Evolutionary conservation across 1,140 invertebrate species (phyloP).

Genomic region (Anagrus nilaparvatae): DNA sequence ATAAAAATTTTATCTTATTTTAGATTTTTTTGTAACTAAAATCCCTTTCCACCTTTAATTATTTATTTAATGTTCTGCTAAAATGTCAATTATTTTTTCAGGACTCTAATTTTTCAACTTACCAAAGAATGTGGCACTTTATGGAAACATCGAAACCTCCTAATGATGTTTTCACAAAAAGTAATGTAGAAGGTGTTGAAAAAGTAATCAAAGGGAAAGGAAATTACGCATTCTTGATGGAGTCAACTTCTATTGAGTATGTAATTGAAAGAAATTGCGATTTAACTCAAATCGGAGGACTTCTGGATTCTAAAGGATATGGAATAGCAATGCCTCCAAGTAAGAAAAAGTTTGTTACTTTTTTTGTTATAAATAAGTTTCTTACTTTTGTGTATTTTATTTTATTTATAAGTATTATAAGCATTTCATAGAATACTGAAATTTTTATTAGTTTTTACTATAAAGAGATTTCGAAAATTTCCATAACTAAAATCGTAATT

Average conservation of each 20-base stretch:
- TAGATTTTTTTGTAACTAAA: too few species aligned
- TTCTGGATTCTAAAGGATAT: slow-evolving; percentile 87
- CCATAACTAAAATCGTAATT: too few species aligned
- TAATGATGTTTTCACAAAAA: slow-evolving; percentile 63
- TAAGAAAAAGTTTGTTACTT: slow-evolving; percentile 44
- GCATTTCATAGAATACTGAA: too few species aligned
- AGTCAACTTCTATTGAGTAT: slow-evolving; percentile 87
- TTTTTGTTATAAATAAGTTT: neutral
- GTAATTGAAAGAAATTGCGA: slow-evolving; percentile 85
- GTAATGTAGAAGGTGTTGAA: slow-evolving; percentile 78
- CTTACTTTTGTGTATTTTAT: too few species aligned
- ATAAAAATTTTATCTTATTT: too few species aligned
- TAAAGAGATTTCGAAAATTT: too few species aligned
- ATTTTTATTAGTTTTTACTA: too few species aligned
- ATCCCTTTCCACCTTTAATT: too few species aligned
- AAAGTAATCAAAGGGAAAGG: slow-evolving; percentile 75
- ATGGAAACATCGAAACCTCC: slow-evolving; percentile 79
- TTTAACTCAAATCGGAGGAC: slow-evolving; percentile 78
- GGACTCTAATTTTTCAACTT: slow-evolving; percentile 87
- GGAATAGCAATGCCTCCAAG: slow-evolving; percentile 88
- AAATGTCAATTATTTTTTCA: too few species aligned
- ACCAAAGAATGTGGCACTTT: slow-evolving; percentile 86
- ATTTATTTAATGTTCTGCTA: too few species aligned
- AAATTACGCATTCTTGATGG: slow-evolving; percentile 86
- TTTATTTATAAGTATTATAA: too few species aligned